These are phyloP conservation scores for human DNA, from an alignment of 2,113 vertebrate genomes.

Conservation along the genomic window GRCh38 chr1:207284501-207285000, in stretches of 20 bases:
- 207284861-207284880: background rate
- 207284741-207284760: background rate
- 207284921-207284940: background rate
- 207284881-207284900: background rate
- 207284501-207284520: background rate
- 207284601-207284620: slow-evolving; percentile 32
- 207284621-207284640: background rate
- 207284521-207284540: background rate
- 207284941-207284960: background rate
- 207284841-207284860: background rate
- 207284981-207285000: background rate
- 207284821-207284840: background rate
- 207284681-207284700: background rate
- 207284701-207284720: background rate
- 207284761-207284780: background rate
- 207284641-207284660: background rate
- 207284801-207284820: background rate
- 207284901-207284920: background rate
- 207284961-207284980: background rate
- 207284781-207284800: background rate
- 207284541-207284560: background rate
- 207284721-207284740: background rate
- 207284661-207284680: background rate
- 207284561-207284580: background rate
- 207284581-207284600: background rate